A percentile compares a stretch with the other conserved stretches of the same genome.
Evolutionary conservation across 2,113 vertebrate species (phyloP).

Genomic region (Podarcis muralis): DNA sequence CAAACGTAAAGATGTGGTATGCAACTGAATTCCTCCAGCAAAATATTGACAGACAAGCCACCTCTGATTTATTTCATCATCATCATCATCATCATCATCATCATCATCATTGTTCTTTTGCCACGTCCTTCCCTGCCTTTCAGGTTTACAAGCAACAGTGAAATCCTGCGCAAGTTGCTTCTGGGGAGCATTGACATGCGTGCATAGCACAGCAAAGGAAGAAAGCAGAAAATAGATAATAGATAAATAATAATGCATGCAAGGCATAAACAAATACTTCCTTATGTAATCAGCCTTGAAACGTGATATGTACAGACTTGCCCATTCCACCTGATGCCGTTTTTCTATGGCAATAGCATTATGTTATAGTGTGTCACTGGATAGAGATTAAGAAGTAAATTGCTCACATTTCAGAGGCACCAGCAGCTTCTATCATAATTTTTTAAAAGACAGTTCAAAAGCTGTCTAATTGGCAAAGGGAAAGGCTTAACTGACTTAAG

Average conservation of each 20-base stretch:
- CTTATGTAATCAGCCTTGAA: background rate
- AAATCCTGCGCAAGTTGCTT: background rate
- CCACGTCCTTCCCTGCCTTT: background rate
- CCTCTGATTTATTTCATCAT: no score
- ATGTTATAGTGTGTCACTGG: background rate
- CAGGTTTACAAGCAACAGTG: background rate
- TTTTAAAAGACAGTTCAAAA: slow-evolving; percentile 36
- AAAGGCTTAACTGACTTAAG: slow-evolving; percentile 58
- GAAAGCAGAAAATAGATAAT: background rate
- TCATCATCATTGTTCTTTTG: background rate
- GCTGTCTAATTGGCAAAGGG: slow-evolving; percentile 52
- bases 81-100: background rate
- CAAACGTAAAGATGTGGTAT: no score
- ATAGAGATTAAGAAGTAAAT: slow-evolving; percentile 4
- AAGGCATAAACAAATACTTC: background rate
- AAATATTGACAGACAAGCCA: no score
- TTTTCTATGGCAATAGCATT: background rate
- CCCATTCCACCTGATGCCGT: background rate
- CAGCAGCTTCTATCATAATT: slow-evolving; percentile 31
- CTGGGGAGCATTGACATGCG: background rate
- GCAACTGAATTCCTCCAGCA: no score
- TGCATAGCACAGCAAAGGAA: background rate
- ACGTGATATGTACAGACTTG: background rate
- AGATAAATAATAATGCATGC: background rate
- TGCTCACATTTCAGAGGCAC: slow-evolving; percentile 19